Percentiles rank a stretch among this genome's conserved stretches.
Conservation (phyloP, 2,888 invertebrate genomes). For the Leptogaster cylindrica region DNA sequence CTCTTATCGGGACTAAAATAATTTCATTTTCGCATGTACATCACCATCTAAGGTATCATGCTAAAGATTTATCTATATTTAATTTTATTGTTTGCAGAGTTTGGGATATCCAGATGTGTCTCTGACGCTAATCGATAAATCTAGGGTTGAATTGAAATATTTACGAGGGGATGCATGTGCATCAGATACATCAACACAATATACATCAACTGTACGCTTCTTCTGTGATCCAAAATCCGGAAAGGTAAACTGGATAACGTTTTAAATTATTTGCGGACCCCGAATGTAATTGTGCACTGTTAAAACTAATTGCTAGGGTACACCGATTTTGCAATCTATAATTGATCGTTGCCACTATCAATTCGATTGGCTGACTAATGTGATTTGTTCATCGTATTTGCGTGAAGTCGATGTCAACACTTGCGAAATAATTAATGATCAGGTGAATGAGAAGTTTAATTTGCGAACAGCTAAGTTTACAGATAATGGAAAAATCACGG, state of each 20-base stretch:
- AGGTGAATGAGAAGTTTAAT: constrained; percentile 54
- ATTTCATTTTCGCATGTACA: no score
- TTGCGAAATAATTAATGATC: constrained; percentile 59
- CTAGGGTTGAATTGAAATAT: constrained; percentile 56
- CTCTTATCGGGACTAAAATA: no score
- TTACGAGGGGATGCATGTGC: constrained; percentile 56
- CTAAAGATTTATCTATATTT: background rate
- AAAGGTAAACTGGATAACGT: constrained; percentile 53
- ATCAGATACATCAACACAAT: constrained; percentile 51
- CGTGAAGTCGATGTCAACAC: constrained; percentile 55
- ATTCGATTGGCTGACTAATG: constrained; percentile 60
- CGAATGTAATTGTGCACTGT: background rate
- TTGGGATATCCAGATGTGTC: constrained; percentile 58
- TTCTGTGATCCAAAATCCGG: constrained; percentile 57
- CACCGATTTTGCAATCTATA: constrained; percentile 57
- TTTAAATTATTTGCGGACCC: background rate
- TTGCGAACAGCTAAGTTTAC: constrained; percentile 56
- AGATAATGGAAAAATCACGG: constrained; percentile 56
- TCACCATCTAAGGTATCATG: no score
- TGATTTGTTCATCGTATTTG: constrained; percentile 59
- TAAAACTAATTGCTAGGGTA: constrained; percentile 53
- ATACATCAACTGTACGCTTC: constrained; percentile 57
- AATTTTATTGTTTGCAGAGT: constrained; percentile 53
- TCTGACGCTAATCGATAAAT: constrained; percentile 54
- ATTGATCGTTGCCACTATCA: constrained; percentile 57